Conservation (phyloP, 2,797 vertebrate species). For the Peromyscus aztecus region DNA sequence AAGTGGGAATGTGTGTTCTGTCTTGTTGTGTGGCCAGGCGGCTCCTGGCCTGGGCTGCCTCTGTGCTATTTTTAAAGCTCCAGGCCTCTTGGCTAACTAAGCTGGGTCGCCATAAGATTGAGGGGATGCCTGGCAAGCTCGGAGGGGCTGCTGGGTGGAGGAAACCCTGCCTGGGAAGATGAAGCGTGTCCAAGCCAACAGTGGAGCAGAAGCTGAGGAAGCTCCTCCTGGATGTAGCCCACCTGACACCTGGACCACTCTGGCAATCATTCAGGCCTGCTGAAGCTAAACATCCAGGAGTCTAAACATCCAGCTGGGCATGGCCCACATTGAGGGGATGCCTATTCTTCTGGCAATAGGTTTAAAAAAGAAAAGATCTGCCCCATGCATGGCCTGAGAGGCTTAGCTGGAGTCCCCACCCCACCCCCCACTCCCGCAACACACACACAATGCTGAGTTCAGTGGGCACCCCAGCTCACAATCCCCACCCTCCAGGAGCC, state of each 20-base stretch:
- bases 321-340: not conserved
- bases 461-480: not conserved
- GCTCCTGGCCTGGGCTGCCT: conserved; percentile 54
- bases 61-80: conserved; percentile 76
- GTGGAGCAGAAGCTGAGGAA: not conserved
- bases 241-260: conserved; percentile 2
- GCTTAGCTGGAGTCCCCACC: not conserved
- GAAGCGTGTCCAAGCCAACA: not conserved
- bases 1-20: conserved; percentile 45
- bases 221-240: not conserved
- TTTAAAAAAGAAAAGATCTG: not conserved
- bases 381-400: not conserved
- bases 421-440: not conserved
- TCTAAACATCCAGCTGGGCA: not conserved
- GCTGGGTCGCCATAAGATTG: conserved; percentile 59
- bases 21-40: not conserved
- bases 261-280: conserved; percentile 31
- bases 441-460: not conserved
- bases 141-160: not conserved
- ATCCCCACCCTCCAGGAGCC: not conserved
- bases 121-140: not conserved
- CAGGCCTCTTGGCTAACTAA: conserved; percentile 48
- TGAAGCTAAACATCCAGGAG: not conserved
- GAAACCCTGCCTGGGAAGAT: not conserved
- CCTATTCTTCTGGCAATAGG: not conserved